Percentiles rank a stretch among this genome's conserved stretches.
Conservation (phyloP, 2,113 vertebrate species). For the Tinamus guttatus region DNA sequence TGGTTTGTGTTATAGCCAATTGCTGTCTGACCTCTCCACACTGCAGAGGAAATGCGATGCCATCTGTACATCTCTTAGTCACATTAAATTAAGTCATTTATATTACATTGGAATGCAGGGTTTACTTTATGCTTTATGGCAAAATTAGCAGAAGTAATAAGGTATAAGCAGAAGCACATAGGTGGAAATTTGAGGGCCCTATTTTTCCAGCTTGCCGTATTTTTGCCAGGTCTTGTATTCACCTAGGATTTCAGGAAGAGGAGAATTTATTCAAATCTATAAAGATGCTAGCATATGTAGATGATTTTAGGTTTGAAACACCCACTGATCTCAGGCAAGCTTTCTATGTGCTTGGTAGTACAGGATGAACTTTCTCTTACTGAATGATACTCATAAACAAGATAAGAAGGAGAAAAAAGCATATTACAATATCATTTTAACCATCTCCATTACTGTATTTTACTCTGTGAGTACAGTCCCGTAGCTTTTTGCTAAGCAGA, state of each 20-base stretch:
- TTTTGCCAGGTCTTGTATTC: slow-evolving; percentile 44
- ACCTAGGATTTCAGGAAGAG: not conserved
- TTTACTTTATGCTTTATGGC: slow-evolving; percentile 63
- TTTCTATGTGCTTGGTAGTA: not conserved
- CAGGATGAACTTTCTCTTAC: not conserved
- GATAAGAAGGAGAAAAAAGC: not conserved
- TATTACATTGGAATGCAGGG: slow-evolving; percentile 39
- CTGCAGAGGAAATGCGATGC: slow-evolving; percentile 61
- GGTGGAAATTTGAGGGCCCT: slow-evolving; percentile 26
- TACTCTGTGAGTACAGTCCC: not conserved
- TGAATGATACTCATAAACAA: not conserved
- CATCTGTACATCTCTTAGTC: slow-evolving; percentile 79
- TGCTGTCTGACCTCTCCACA: slow-evolving; percentile 74
- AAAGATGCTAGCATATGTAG: slow-evolving; percentile 27
- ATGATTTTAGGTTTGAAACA: slow-evolving; percentile 44
- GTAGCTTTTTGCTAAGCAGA: not conserved
- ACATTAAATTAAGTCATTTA: slow-evolving; percentile 78
- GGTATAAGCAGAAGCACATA: slow-evolving; percentile 13
- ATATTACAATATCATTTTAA: not conserved
- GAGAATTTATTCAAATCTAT: not conserved
- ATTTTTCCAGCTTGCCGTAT: not conserved
- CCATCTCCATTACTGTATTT: not conserved
- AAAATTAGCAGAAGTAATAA: slow-evolving; percentile 58
- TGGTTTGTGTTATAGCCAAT: slow-evolving; percentile 69
- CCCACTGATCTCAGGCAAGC: not conserved